Base-by-base conservation (phyloP, 1,140 invertebrate genomes). In the Caenorhabditis briggsae region DNA sequence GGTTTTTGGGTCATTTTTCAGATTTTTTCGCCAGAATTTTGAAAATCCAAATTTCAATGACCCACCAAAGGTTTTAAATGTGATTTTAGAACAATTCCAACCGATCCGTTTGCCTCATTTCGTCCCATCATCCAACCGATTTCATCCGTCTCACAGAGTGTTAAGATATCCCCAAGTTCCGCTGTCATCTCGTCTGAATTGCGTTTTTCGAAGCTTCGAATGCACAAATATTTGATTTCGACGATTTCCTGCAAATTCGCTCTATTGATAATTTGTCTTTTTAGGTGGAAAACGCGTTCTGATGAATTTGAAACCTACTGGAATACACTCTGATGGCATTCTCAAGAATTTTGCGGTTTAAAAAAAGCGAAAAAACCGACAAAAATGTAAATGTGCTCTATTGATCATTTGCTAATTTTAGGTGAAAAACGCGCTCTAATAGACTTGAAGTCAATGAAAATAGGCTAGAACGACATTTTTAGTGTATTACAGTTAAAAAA, bases 21-120 rank as follows among this genome's bases (percentile, higher is more conserved):
- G 33, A 33, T 33, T 33, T 33, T 33, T 33, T 33, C 33, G 33
- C 33, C 33, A 33, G 33, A n/a, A 58, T 58, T 58, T 14, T 14
- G 2, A n/a, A 58, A 58, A 18, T 58, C n/a, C 7, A n/a, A n/a
- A 16, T 12, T 1, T 58, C 18, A 1, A 33, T 43, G 5, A 18
- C 33, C n/a, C 18, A 78, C 70, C 46, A 78, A 50, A 9, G 70
- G 46, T 50, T 78, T 46, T n/a, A 78, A 25, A 78, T 78, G 70
- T 50, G 70, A 78, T 50, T 53, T 78, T 14, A 78, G 50, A 8
- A 78, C 23, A 5, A 78, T 78, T 78, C 70, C 70, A 78, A 78
- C 70, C 3, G 70, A 53, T 50, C 70, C 70, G 12, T 53, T 78
- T n/a, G 70, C 53, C n/a, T 78, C 70, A 50, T 78, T 78, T 78